Conservation (phyloP, 2,888 invertebrate genomes). For the Synanthedon tipuliformis region DNA sequence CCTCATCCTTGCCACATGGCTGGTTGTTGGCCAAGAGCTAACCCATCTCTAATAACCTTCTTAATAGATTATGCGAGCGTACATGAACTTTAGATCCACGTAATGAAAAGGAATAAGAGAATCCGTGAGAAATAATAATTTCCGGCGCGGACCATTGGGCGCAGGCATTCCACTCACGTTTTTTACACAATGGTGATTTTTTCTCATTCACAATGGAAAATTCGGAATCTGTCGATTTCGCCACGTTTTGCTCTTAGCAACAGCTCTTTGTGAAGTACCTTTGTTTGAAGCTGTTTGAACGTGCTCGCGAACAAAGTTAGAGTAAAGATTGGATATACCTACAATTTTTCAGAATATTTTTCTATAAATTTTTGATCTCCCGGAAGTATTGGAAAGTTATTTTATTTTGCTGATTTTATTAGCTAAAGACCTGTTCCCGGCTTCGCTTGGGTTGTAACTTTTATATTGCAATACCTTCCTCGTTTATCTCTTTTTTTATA, state of each 20-base stretch:
- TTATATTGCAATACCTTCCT: too few relatives aligned
- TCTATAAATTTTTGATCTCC: too few relatives aligned
- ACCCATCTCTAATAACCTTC: too few relatives aligned
- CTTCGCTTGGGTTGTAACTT: too few relatives aligned
- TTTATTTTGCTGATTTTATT: too few relatives aligned
- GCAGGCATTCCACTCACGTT: slow-evolving; percentile 45
- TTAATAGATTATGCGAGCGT: background rate
- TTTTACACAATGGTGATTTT: slow-evolving; percentile 47
- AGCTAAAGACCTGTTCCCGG: too few relatives aligned
- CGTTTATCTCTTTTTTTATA: too few relatives aligned
- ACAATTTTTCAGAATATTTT: background rate
- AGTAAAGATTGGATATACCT: background rate
- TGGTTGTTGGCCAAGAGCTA: too few relatives aligned
- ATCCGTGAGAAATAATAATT: slow-evolving; percentile 44
- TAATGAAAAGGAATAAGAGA: slow-evolving; percentile 22
- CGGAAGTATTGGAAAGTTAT: too few relatives aligned
- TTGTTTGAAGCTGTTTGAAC: background rate
- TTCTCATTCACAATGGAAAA: slow-evolving; percentile 34
- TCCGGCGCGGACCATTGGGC: slow-evolving; percentile 28
- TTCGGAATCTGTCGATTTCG: slow-evolving; percentile 17
- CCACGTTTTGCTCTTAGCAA: slow-evolving; percentile 16
- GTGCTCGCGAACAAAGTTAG: background rate
- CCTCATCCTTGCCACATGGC: too few relatives aligned
- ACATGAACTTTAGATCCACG: background rate
- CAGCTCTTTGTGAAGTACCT: background rate